These are phyloP conservation scores for Megalurothrips usitatus DNA, from an alignment of 2,888 invertebrate genomes.

Conservation along the genomic window DNA sequence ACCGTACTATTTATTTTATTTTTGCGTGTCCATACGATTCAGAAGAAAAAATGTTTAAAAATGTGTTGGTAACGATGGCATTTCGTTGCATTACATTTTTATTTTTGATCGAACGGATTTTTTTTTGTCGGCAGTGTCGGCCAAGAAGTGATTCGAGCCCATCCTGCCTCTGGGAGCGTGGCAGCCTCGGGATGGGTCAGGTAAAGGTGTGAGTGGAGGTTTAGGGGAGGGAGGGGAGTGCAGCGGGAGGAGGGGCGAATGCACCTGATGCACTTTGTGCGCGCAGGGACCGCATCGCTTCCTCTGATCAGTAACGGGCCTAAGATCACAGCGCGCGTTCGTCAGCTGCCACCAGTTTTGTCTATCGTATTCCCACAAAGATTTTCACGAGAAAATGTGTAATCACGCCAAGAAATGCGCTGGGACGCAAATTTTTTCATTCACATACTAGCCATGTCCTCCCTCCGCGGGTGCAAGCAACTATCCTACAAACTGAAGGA, in stretches of 20 bases:
- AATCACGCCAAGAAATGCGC: neutral
- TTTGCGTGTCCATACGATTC: too few relatives aligned
- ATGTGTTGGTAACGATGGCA: too few relatives aligned
- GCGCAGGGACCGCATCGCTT: neutral
- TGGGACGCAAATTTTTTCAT: neutral
- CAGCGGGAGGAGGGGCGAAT: neutral
- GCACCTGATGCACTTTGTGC: constrained; percentile 17
- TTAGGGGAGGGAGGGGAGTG: neutral
- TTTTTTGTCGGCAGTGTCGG: neutral
- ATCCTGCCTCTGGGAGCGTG: neutral
- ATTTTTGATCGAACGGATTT: neutral
- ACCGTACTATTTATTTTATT: too few relatives aligned
- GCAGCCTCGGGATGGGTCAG: neutral
- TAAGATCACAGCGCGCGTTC: neutral
- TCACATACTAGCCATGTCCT: too few relatives aligned
- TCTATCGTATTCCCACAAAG: too few relatives aligned
- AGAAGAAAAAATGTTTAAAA: too few relatives aligned
- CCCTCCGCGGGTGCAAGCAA: too few relatives aligned
- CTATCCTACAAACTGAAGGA: too few relatives aligned
- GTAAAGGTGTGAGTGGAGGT: neutral
- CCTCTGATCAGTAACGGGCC: neutral
- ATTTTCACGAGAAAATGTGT: neutral
- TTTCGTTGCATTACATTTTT: neutral
- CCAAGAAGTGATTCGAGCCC: neutral
- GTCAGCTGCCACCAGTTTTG: neutral